phyloP scores from a whole-genome alignment of 2,888 invertebrate species.

The Latrodectus hesperus region DNA sequence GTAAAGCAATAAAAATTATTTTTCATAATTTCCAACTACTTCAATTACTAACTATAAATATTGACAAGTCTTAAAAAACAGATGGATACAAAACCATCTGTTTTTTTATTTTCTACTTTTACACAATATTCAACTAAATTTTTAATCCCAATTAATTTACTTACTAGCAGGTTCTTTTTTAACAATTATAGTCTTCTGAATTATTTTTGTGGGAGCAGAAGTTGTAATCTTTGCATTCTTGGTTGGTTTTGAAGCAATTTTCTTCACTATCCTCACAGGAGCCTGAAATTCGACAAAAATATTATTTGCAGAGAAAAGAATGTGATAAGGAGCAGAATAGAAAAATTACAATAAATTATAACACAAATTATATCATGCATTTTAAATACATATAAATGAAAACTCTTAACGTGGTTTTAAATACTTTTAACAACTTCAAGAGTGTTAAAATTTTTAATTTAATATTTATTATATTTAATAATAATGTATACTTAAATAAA shows the following conservation, averaged over 20 bases:
- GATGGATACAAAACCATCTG: no score
- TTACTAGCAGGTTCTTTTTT: conserved; percentile 54
- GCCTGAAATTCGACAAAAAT: conserved; percentile 17
- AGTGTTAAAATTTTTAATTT: no score
- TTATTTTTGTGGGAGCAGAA: conserved; percentile 43
- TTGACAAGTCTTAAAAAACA: no score
- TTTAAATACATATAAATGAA: neutral
- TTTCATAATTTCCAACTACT: no score
- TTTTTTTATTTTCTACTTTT: no score
- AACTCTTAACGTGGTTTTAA: neutral
- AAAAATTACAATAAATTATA: neutral
- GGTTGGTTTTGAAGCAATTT: conserved; percentile 15
- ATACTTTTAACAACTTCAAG: no score
- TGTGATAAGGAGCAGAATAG: neutral
- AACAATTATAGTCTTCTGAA: conserved; percentile 43
- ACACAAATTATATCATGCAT: neutral
- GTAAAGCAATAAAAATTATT: no score
- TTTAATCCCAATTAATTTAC: conserved; percentile 2
- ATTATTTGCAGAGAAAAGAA: neutral
- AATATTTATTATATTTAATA: no score
- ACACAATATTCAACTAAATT: neutral
- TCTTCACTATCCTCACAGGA: conserved; percentile 55
- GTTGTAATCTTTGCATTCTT: conserved; percentile 8
- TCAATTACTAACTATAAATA: no score
- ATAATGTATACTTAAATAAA: no score